phyloP scores from a whole-genome alignment of 2,113 vertebrate species.

The Nannospalax galili region DNA sequence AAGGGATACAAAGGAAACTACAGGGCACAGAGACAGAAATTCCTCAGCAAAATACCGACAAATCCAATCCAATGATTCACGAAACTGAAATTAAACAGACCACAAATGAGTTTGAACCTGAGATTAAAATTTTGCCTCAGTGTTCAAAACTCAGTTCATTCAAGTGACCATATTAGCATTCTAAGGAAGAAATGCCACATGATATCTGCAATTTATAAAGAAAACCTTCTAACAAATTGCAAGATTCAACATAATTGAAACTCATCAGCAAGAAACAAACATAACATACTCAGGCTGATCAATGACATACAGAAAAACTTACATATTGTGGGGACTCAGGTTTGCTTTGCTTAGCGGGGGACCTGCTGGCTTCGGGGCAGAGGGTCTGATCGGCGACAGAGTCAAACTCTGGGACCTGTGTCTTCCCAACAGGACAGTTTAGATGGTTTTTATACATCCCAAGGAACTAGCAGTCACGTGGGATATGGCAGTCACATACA shows the following conservation, averaged over 20 bases:
- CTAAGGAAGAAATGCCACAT: neutral
- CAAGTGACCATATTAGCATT: neutral
- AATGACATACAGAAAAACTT: neutral
- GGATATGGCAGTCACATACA: too few species aligned
- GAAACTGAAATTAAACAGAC: neutral
- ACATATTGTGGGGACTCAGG: too few species aligned
- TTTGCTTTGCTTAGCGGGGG: too few species aligned
- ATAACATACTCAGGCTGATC: neutral
- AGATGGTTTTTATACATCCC: too few species aligned
- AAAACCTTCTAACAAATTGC: neutral
- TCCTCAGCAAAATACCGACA: neutral
- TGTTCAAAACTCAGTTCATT: neutral
- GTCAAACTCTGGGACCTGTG: too few species aligned
- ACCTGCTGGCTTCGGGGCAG: too few species aligned
- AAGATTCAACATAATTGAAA: neutral
- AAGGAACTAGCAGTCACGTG: too few species aligned
- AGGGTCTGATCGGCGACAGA: too few species aligned
- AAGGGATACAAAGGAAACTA: neutral
- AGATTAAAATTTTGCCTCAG: neutral
- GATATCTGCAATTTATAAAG: neutral
- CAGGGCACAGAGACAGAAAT: neutral
- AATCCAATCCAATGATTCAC: neutral
- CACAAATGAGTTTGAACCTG: neutral
- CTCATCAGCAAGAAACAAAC: neutral
- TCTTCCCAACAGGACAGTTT: too few species aligned